Evolutionary conservation across 1,140 invertebrate species (phyloP).

Genomic region (Steinernema khuongi): DNA sequence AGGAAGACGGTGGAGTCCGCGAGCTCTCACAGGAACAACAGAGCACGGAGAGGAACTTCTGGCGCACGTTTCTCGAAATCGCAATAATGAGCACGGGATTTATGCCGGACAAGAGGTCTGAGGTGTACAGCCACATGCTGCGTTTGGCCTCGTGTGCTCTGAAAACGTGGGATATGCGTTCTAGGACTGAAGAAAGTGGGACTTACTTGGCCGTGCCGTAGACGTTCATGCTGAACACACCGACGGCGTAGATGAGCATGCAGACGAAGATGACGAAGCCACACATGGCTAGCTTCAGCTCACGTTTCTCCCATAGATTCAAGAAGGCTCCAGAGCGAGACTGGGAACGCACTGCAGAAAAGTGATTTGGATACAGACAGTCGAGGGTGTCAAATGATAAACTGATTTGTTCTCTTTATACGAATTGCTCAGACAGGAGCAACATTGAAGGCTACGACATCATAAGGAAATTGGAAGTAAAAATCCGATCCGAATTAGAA

Average conservation of each 20-base stretch:
- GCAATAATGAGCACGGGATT: not conserved
- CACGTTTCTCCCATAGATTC: not conserved
- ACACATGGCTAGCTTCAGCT: not conserved
- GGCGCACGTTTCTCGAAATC: not conserved
- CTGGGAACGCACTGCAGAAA: not conserved
- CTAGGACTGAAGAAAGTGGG: not conserved
- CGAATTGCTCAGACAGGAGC: too few species aligned
- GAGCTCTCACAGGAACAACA: not conserved
- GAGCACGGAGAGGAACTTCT: not conserved
- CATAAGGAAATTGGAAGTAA: too few species aligned
- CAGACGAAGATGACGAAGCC: conserved; percentile 4
- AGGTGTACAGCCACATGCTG: not conserved
- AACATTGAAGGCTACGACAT: too few species aligned
- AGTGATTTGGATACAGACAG: too few species aligned
- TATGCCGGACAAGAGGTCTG: conserved; percentile 3
- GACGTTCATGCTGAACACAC: not conserved
- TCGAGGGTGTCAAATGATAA: too few species aligned
- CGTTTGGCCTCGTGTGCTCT: not conserved
- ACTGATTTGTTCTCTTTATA: too few species aligned
- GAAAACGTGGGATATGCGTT: not conserved
- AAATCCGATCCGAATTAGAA: too few species aligned
- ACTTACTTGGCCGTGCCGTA: not conserved
- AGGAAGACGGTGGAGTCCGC: not conserved
- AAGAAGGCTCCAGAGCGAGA: not conserved
- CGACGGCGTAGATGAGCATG: conserved; percentile 5